Evolutionary conservation across 2,113 vertebrate species (phyloP).

Genomic region (Acrocephalus arundinaceus): DNA sequence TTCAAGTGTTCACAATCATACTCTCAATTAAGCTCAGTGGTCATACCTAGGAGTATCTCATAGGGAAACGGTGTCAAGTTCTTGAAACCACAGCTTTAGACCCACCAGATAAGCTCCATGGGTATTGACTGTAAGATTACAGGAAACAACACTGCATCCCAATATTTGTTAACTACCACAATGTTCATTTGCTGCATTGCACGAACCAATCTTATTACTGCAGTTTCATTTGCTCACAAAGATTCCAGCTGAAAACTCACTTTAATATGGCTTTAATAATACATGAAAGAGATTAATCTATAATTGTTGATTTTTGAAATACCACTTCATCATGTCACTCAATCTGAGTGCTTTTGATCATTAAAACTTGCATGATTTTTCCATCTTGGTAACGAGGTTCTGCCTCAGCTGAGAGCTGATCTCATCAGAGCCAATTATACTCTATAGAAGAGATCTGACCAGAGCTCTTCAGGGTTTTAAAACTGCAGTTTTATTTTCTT

Average conservation of each 20-base stretch:
- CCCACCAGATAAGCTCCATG: neutral
- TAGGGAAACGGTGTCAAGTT: neutral
- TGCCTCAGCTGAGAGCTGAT: slow-evolving; percentile 44
- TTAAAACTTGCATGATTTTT: slow-evolving; percentile 51
- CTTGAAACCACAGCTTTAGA: neutral
- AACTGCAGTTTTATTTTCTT: neutral
- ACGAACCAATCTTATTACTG: neutral
- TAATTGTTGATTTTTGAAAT: slow-evolving; percentile 57
- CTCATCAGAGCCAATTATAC: slow-evolving; percentile 58
- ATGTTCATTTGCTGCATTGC: neutral
- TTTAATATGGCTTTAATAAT: slow-evolving; percentile 55
- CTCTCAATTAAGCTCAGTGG: neutral
- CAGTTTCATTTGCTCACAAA: slow-evolving; percentile 1
- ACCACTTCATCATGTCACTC: slow-evolving; percentile 51
- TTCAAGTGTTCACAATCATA: neutral
- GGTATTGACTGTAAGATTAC: neutral
- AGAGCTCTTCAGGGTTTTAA: neutral
- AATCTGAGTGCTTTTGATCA: slow-evolving; percentile 56
- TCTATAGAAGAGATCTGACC: neutral
- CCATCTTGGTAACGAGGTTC: neutral
- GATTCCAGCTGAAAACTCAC: slow-evolving; percentile 22
- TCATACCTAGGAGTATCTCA: neutral
- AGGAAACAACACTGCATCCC: neutral
- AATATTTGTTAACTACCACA: neutral
- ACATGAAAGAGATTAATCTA: slow-evolving; percentile 58